phyloP scores from a whole-genome alignment of 2,113 vertebrate species.

The Phalacrocorax aristotelis region DNA sequence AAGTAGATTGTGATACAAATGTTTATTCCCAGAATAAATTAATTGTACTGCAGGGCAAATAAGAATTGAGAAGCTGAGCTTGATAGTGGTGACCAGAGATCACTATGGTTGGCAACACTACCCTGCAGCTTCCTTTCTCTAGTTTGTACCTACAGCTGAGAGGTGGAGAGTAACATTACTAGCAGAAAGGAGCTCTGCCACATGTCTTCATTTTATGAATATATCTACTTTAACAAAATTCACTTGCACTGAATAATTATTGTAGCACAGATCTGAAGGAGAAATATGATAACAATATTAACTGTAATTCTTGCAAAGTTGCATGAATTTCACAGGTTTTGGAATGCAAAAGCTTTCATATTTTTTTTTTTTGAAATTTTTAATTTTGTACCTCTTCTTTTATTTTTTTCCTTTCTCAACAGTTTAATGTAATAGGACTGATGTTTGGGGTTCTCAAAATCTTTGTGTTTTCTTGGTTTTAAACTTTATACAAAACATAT shows the following conservation, averaged over 20 bases:
- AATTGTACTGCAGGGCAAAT: neutral
- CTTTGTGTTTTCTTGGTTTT: neutral
- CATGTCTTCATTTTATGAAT: neutral
- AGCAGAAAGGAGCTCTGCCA: neutral
- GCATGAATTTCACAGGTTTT: neutral
- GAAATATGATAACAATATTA: neutral
- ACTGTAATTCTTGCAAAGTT: neutral
- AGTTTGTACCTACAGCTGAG: neutral
- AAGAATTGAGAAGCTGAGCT: neutral
- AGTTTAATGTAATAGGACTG: neutral
- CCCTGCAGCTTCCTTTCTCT: neutral
- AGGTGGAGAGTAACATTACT: neutral
- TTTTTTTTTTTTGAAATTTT: neutral
- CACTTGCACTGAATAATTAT: neutral
- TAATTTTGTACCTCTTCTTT: neutral
- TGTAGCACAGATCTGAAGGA: neutral
- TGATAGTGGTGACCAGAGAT: neutral
- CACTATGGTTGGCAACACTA: neutral
- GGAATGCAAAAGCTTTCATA: neutral
- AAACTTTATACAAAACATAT: neutral
- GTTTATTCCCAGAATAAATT: neutral
- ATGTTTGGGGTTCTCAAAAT: neutral
- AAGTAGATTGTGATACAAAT: neutral
- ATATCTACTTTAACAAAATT: neutral
- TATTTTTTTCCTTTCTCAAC: neutral